Conservation (phyloP, 2,888 invertebrate genomes). For the Trypoxylon attenuatum region DNA sequence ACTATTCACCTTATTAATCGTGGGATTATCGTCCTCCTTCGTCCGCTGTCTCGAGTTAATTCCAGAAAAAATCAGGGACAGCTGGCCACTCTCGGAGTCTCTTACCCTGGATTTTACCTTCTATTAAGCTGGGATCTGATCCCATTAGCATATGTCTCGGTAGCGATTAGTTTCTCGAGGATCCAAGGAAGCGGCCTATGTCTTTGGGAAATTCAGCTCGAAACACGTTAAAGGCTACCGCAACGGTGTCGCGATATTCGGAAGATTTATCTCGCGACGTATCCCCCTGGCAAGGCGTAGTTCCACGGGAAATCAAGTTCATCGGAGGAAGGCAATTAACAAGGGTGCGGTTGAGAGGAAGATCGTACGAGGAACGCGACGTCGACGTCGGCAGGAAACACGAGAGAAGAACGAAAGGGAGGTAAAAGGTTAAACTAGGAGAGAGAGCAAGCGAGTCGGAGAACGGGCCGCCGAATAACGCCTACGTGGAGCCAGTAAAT, state of each 20-base stretch:
- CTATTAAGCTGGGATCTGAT: no score
- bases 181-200: not conserved
- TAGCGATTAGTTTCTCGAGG: not conserved
- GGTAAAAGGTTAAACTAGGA: conserved; percentile 14
- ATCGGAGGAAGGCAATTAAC: conserved; percentile 55
- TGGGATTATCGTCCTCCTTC: not conserved
- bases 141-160: no score
- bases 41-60: not conserved
- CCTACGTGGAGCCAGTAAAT: conserved; percentile 69
- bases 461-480: conserved; percentile 54
- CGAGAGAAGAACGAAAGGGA: no score
- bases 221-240: conserved; percentile 29
- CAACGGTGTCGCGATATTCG: conserved; percentile 44
- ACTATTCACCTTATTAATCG: no score
- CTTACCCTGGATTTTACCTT: no score
- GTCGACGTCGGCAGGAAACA: no score
- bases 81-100: not conserved
- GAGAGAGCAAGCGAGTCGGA: not conserved
- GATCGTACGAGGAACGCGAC: no score
- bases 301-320: conserved; percentile 52
- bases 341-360: conserved; percentile 25
- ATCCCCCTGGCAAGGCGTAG: conserved; percentile 12
- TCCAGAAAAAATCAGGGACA: not conserved
- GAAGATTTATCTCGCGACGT: conserved; percentile 43
- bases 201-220: conserved; percentile 2